phyloP scores from a whole-genome alignment of 1,140 invertebrate species.

The Teleopsis dalmanni region DNA sequence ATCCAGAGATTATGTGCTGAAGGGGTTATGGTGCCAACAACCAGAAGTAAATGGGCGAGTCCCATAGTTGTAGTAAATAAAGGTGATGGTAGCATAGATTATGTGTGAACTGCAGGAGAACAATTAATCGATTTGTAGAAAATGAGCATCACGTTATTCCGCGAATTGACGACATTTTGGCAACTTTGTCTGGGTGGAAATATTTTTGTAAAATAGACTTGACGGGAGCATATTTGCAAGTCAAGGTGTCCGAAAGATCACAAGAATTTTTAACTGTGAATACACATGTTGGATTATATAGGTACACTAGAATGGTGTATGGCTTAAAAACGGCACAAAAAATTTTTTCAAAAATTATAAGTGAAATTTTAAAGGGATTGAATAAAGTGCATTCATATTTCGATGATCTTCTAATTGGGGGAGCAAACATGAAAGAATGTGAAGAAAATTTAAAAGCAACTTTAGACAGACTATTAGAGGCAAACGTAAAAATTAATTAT shows the following conservation, averaged over 20 bases:
- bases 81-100: constrained; percentile 38
- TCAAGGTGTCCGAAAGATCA: not conserved
- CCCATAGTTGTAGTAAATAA: constrained; percentile 46
- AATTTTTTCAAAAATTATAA: too few species aligned
- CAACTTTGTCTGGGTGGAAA: not conserved
- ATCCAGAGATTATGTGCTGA: constrained; percentile 16
- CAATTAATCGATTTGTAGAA: constrained; percentile 33
- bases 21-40: constrained; percentile 17
- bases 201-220: not conserved
- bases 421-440: not conserved
- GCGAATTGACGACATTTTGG: too few species aligned
- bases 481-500: constrained; percentile 24
- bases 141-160: too few species aligned
- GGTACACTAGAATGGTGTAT: too few species aligned
- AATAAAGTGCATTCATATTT: not conserved
- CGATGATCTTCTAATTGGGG: constrained; percentile 11
- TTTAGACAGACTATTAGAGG: not conserved
- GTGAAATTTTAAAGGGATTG: constrained; percentile 11
- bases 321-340: too few species aligned
- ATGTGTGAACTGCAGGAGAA: constrained; percentile 45
- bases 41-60: constrained; percentile 27
- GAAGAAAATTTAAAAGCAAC: constrained; percentile 3
- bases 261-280: not conserved
- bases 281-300: not conserved
- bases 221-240: not conserved